Conservation (phyloP, 2,797 vertebrate species). For the Phoxinus dragarum region DNA sequence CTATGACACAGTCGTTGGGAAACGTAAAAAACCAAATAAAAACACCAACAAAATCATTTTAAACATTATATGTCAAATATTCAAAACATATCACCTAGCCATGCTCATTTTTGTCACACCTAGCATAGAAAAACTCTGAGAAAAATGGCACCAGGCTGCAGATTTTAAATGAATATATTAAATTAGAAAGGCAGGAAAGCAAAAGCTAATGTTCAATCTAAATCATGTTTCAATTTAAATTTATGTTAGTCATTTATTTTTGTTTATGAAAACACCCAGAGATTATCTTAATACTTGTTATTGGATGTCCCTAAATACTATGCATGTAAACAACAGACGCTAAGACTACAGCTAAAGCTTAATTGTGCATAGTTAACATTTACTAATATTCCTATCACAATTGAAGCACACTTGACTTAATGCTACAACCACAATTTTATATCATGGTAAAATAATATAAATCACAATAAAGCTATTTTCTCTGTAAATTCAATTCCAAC, state of each 20-base stretch:
- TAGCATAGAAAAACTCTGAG: not conserved
- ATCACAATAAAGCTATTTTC: not conserved
- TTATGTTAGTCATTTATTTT: slow-evolving; percentile 3
- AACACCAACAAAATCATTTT: not conserved
- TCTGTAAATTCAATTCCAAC: not conserved
- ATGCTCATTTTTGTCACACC: not conserved
- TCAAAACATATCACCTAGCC: not conserved
- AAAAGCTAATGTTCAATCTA: not conserved
- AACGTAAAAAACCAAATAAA: not conserved
- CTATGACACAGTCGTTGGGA: not conserved
- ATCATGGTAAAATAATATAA: not conserved
- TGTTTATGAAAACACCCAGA: not conserved
- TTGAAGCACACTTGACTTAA: not conserved
- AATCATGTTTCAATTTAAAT: too few species aligned
- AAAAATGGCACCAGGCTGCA: not conserved
- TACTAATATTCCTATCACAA: not conserved
- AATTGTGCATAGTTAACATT: not conserved
- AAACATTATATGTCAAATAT: not conserved
- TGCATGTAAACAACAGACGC: slow-evolving; percentile 7
- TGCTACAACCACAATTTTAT: not conserved
- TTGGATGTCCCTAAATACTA: not conserved
- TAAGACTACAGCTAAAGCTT: not conserved
- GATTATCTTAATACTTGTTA: slow-evolving; percentile 12
- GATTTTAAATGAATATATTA: not conserved
- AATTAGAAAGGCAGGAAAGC: not conserved